A percentile compares a stretch with the other conserved stretches of the same genome.
Evolutionary conservation across 2,888 invertebrate species (phyloP).

Genomic region (Leucania comma): DNA sequence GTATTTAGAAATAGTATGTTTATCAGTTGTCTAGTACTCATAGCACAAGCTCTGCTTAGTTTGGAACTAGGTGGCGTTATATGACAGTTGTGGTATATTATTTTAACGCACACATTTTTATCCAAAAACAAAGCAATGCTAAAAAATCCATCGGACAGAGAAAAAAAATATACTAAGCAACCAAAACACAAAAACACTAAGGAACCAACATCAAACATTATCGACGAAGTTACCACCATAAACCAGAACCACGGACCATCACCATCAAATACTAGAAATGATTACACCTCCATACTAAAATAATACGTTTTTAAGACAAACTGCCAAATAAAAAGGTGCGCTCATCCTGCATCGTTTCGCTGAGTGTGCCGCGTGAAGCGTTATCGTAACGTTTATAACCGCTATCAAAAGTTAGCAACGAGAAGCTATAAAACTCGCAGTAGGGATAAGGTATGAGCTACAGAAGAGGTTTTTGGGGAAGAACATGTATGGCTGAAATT

Average conservation of each 20-base stretch:
- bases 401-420: slow-evolving; percentile 76
- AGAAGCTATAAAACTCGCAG: slow-evolving; percentile 69
- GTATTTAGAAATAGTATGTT: too few relatives aligned
- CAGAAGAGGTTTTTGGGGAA: slow-evolving; percentile 34
- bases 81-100: too few relatives aligned
- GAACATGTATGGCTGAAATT: slow-evolving; percentile 53
- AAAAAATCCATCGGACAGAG: neutral
- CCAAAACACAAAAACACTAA: slow-evolving; percentile 45
- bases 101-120: too few relatives aligned
- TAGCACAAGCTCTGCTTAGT: too few relatives aligned
- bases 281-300: slow-evolving; percentile 65
- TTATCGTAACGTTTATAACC: slow-evolving; percentile 81
- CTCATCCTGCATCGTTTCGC: slow-evolving; percentile 62
- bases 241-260: slow-evolving; percentile 57
- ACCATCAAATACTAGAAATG: slow-evolving; percentile 72
- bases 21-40: too few relatives aligned
- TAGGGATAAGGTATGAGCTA: slow-evolving; percentile 41
- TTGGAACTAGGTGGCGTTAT: too few relatives aligned
- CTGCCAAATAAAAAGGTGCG: slow-evolving; percentile 77
- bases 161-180: slow-evolving; percentile 19
- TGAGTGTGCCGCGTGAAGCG: slow-evolving; percentile 66
- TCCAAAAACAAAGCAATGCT: neutral
- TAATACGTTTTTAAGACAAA: slow-evolving; percentile 77
- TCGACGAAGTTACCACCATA: slow-evolving; percentile 45
- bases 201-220: slow-evolving; percentile 39